Base-by-base conservation (phyloP, 92 coral and sea anemone species). In the Parazoanthus atlanticus region DNA sequence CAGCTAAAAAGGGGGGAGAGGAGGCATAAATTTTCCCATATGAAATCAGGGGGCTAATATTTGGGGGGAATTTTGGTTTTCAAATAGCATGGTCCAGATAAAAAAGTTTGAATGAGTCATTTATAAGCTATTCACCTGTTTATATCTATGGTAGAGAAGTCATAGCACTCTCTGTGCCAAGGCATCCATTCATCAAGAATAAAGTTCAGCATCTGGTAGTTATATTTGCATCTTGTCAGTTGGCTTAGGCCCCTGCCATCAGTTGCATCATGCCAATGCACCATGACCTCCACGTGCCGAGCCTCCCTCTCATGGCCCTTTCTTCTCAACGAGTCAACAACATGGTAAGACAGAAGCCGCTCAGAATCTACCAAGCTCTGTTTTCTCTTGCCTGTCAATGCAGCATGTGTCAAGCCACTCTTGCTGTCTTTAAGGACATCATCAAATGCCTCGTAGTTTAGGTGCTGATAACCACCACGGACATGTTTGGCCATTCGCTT, bases 331-430 rank as follows among this genome's bases (percentile, higher is more conserved):
- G 91, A 90, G 10, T 79, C 69, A 31, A 80, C 88, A 10, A 89
- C 92, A 81, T 64, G 88, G 79, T 86, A 92, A 6, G 91, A 86
- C 58, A 92, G 89, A n/a, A 90, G 89, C 70, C 78, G 29, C 17
- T 90, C 91, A 43, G 94, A 91, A 88, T 91, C 94, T 47, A 49
- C 71, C 40, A 91, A 36, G 73, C 90, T 80, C 71, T 93, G 92
- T 46, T 93, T 89, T 31, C 95, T 89, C 54, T 93, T 82, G 15
- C 93, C 93, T n/a, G 80, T 54, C 43, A 91, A 71, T 21, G 93
- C 95, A 38, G 88, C 93, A 88, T 86, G 92, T n/a, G 95, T 93
- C 28, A 93, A 86, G 23, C 93, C 93, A 88, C 91, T 91, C n/a
- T 85, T 64, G 47, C 85, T 52, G 43, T 91, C 95, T 38, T 83